These are phyloP conservation scores for Drosophila merina DNA, from an alignment of 2,888 invertebrate genomes.

Conservation along the genomic window DNA sequence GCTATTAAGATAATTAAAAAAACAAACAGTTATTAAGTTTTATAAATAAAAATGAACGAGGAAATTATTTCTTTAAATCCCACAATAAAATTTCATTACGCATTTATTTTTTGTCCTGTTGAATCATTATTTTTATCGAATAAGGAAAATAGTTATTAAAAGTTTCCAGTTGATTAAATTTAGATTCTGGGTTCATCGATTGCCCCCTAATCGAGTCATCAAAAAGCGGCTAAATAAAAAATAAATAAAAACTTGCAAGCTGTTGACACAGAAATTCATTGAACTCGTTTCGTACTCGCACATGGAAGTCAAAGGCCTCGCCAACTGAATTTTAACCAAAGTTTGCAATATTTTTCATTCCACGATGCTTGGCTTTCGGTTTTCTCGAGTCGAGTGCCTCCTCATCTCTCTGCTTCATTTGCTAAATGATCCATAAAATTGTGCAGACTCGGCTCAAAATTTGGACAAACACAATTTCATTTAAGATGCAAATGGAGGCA, in stretches of 20 bases:
- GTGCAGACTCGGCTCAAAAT: conserved; percentile 47
- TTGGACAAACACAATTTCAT: conserved; percentile 24
- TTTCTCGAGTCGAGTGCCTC: conserved; percentile 25
- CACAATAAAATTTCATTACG: background rate
- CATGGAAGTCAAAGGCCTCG: conserved; percentile 57
- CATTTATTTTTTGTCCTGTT: conserved; percentile 18
- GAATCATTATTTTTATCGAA: background rate
- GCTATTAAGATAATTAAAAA: background rate
- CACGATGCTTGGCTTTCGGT: conserved; percentile 33
- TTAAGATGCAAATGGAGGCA: conserved; percentile 10
- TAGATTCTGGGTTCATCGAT: conserved; percentile 52
- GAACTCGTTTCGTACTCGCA: conserved; percentile 59
- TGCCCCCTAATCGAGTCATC: conserved; percentile 33
- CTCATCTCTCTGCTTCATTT: conserved; percentile 16
- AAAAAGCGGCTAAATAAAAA: conserved; percentile 20
- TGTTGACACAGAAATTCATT: conserved; percentile 75
- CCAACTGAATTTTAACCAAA: conserved; percentile 22
- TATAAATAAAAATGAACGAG: background rate
- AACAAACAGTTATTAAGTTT: background rate
- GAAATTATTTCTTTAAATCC: background rate
- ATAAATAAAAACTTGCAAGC: conserved; percentile 42
- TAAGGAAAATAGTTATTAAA: conserved; percentile 38
- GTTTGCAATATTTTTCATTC: conserved; percentile 38
- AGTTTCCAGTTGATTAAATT: conserved; percentile 56
- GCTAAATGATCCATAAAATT: conserved; percentile 70